Evolutionary conservation across 64 coral and sea anemone genomes (phyloP).

Genomic region (Hydrozoanthus tunicans): DNA sequence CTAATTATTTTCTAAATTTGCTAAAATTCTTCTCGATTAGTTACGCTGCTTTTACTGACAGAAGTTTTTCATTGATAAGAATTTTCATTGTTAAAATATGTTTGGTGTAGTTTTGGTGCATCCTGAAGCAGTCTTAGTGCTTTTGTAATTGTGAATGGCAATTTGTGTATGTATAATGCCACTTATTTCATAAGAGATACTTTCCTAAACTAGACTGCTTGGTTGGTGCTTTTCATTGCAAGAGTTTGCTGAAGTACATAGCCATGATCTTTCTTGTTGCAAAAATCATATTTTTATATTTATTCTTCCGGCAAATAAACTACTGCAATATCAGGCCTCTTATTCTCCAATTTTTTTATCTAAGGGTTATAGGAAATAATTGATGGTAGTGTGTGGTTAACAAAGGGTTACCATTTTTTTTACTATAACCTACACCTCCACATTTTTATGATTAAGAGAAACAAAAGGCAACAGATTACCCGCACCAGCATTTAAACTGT

Average conservation of each 20-base stretch:
- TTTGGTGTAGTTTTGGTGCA: neutral
- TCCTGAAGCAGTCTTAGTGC: neutral
- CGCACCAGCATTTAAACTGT: too few species aligned
- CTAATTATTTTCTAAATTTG: too few species aligned
- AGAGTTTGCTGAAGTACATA: neutral
- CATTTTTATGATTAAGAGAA: too few species aligned
- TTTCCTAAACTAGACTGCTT: neutral
- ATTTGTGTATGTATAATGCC: neutral
- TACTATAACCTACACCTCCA: too few species aligned
- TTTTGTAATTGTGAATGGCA: too few species aligned
- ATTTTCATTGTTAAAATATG: neutral
- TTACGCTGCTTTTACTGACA: too few species aligned
- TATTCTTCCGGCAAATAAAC: neutral
- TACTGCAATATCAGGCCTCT: neutral
- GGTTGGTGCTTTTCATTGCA: neutral
- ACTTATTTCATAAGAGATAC: neutral
- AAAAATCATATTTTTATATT: conserved; percentile 10
- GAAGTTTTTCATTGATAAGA: neutral
- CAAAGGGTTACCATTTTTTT: too few species aligned
- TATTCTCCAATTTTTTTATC: neutral
- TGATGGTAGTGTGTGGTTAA: too few species aligned
- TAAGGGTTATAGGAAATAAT: too few species aligned
- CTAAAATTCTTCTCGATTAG: neutral
- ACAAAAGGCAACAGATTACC: too few species aligned
- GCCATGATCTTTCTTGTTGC: neutral